Conservation (phyloP, 2,888 invertebrate genomes). For the Panzeria rudis region DNA sequence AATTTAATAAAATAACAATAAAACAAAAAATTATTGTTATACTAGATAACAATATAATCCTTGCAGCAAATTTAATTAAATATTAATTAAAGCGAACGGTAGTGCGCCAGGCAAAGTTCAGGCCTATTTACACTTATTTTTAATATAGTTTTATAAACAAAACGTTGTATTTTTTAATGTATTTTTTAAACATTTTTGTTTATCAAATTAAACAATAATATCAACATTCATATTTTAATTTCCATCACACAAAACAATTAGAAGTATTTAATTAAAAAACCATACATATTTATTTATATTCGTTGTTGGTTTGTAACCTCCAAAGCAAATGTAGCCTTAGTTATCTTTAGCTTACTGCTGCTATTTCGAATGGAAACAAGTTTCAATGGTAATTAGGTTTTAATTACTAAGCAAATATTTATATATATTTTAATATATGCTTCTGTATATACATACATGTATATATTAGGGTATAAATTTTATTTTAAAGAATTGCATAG, state of each 20-base stretch:
- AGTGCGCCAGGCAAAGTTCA: too few relatives aligned
- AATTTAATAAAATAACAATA: too few relatives aligned
- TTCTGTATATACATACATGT: background rate
- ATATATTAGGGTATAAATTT: background rate
- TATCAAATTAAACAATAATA: constrained; percentile 38
- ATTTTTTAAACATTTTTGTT: constrained; percentile 41
- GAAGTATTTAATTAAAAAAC: constrained; percentile 49
- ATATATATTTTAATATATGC: constrained; percentile 18
- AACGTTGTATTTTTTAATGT: background rate
- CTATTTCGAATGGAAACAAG: background rate
- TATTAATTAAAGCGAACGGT: too few relatives aligned
- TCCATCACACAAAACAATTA: constrained; percentile 48
- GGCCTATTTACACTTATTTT: too few relatives aligned
- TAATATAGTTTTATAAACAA: too few relatives aligned
- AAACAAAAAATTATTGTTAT: too few relatives aligned
- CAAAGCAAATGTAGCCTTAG: background rate
- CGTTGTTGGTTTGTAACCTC: background rate
- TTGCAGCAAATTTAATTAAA: too few relatives aligned
- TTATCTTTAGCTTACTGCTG: background rate
- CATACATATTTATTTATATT: background rate
- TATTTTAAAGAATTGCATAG: too few relatives aligned
- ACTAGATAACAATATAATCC: too few relatives aligned
- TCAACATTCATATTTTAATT: constrained; percentile 29
- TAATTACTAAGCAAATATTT: constrained; percentile 62
- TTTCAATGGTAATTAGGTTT: constrained; percentile 61